A percentile compares a stretch with the other conserved stretches of the same genome.
These are phyloP conservation scores for Mus minutoides DNA, from an alignment of 2,797 vertebrate genomes.

Conservation along the genomic window DNA sequence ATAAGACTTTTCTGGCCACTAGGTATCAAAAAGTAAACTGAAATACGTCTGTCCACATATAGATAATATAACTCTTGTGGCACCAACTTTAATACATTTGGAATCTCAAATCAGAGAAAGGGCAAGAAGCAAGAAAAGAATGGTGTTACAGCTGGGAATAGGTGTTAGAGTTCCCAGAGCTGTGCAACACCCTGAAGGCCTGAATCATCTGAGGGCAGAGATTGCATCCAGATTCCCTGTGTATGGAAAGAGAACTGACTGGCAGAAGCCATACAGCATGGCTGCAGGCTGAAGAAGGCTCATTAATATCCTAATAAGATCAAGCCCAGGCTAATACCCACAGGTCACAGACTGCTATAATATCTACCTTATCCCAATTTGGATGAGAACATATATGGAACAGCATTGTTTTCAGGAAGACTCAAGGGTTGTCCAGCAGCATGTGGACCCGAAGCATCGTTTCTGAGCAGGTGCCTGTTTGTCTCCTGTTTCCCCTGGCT, in stretches of 20 bases:
- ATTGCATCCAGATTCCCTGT: background rate
- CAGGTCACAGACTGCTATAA: background rate
- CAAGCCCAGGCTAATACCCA: background rate
- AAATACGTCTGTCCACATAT: background rate
- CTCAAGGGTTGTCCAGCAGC: background rate
- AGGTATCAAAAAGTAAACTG: background rate
- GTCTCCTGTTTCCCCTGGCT: background rate
- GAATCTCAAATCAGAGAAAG: background rate
- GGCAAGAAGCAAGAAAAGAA: background rate
- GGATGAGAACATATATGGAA: background rate
- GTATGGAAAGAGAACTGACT: background rate
- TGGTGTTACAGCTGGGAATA: background rate
- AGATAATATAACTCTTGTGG: background rate
- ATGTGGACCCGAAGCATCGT: background rate
- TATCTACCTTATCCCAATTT: background rate
- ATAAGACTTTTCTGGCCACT: constrained; percentile 1
- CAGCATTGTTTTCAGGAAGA: background rate
- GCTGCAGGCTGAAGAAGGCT: background rate
- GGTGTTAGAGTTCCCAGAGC: background rate
- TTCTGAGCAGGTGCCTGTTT: background rate
- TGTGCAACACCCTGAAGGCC: background rate
- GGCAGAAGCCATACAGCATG: background rate
- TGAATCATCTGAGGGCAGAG: background rate
- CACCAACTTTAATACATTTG: background rate
- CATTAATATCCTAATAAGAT: background rate